phyloP scores from a whole-genome alignment of 2,888 invertebrate genomes.

The Helicoverpa assulta region DNA sequence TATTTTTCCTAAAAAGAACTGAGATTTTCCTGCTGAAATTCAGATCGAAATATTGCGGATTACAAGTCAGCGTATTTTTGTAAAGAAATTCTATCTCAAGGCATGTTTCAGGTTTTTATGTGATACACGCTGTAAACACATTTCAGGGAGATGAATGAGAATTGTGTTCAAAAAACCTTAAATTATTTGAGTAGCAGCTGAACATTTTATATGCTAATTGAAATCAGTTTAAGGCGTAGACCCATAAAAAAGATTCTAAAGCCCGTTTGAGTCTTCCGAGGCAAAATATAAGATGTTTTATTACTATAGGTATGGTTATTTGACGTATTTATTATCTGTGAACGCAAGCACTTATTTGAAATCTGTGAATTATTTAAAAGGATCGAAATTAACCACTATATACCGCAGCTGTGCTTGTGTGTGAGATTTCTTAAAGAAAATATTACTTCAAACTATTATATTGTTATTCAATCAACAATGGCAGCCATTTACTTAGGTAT shows the following conservation, averaged over 20 bases:
- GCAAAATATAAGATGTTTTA: slow-evolving; percentile 14
- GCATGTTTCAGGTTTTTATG: no score
- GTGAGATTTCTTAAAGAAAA: no score
- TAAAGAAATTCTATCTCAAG: no score
- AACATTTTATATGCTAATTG: slow-evolving; percentile 76
- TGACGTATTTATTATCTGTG: not conserved
- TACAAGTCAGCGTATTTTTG: no score
- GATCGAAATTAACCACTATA: no score
- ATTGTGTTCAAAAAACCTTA: slow-evolving; percentile 58
- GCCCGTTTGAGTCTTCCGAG: slow-evolving; percentile 47
- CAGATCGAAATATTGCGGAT: slow-evolving; percentile 19
- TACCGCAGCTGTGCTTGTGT: no score
- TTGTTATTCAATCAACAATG: not conserved
- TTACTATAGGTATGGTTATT: slow-evolving; percentile 4
- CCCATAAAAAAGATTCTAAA: slow-evolving; percentile 64
- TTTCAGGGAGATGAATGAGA: slow-evolving; percentile 16
- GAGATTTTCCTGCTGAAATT: slow-evolving; percentile 8
- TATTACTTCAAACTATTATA: not conserved
- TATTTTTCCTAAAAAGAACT: slow-evolving; percentile 9
- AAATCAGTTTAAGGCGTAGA: slow-evolving; percentile 64
- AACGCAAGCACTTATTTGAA: no score
- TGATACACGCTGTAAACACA: slow-evolving; percentile 6
- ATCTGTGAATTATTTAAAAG: no score
- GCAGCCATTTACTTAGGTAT: not conserved
- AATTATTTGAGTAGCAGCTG: slow-evolving; percentile 65